Evolutionary conservation across 2,888 invertebrate genomes (phyloP).

Genomic region (Calameuta idolon): DNA sequence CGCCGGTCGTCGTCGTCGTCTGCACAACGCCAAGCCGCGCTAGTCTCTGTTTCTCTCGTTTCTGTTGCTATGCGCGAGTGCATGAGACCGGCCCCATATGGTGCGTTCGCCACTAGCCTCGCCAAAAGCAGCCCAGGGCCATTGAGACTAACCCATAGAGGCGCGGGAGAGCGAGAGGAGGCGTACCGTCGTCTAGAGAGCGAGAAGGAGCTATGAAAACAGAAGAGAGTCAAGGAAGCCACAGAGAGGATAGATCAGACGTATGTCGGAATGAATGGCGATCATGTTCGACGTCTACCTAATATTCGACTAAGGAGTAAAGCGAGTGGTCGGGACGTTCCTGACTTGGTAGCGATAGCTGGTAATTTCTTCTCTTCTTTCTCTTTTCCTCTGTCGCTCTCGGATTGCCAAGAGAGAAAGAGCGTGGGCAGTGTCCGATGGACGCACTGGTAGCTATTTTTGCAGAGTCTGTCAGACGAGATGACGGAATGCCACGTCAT

Average conservation of each 20-base stretch:
- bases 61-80: slow-evolving; percentile 61
- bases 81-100: slow-evolving; percentile 55
- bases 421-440: slow-evolving; percentile 11
- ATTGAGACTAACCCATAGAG: slow-evolving; percentile 32
- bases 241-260: neutral
- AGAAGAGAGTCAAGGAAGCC: slow-evolving; percentile 17
- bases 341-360: neutral
- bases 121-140: slow-evolving; percentile 49
- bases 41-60: slow-evolving; percentile 45
- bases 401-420: neutral
- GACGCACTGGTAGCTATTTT: slow-evolving; percentile 33
- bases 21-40: slow-evolving; percentile 34
- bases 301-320: neutral
- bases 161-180: slow-evolving; percentile 67
- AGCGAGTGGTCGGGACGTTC: neutral
- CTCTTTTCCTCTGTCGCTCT: neutral
- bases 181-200: slow-evolving; percentile 65
- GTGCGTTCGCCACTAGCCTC: slow-evolving; percentile 42
- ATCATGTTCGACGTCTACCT: neutral
- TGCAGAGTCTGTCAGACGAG: slow-evolving; percentile 39
- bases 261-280: neutral
- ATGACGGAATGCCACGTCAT: slow-evolving; percentile 50
- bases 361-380: neutral
- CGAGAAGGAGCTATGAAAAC: slow-evolving; percentile 63
- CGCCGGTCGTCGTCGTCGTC: slow-evolving; percentile 29